phyloP scores from a whole-genome alignment of 2,888 invertebrate genomes.

The Chrysolina americana region DNA sequence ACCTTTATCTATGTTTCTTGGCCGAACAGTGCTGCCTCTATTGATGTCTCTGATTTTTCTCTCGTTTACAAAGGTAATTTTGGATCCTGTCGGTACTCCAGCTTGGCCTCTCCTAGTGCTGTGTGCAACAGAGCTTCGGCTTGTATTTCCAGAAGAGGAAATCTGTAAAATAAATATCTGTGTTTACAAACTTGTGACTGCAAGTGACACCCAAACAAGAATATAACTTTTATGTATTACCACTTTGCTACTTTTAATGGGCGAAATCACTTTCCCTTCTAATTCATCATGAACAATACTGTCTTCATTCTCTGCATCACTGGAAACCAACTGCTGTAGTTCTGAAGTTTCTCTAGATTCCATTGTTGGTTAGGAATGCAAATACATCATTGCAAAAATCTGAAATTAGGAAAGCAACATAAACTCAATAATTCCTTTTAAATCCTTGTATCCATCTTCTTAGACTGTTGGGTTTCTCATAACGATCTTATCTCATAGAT shows the following conservation, averaged over 20 bases:
- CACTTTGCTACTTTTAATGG: conserved; percentile 67
- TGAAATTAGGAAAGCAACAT: not conserved
- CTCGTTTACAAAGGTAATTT: conserved; percentile 67
- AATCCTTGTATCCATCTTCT: too few species aligned
- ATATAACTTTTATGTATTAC: conserved; percentile 45
- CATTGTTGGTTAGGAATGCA: conserved; percentile 54
- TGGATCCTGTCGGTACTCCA: conserved; percentile 59
- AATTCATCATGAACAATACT: conserved; percentile 67
- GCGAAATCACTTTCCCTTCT: conserved; percentile 67
- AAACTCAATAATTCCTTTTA: too few species aligned
- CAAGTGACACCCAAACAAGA: conserved; percentile 1
- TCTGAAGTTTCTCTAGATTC: conserved; percentile 69
- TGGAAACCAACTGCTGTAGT: conserved; percentile 68
- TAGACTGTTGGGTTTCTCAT: too few species aligned
- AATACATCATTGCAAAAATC: not conserved
- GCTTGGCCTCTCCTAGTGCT: conserved; percentile 56
- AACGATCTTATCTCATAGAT: too few species aligned
- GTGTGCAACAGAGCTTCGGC: conserved; percentile 67
- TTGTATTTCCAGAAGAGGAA: conserved; percentile 68
- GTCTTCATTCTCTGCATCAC: conserved; percentile 69
- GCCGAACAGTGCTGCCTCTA: conserved; percentile 60
- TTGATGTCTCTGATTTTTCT: conserved; percentile 62
- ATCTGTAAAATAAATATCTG: conserved; percentile 57
- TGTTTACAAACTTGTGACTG: conserved; percentile 17
- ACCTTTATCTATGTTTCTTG: conserved; percentile 69